Evolutionary conservation across 2,888 invertebrate species (phyloP).

Genomic region (Oscheius sp.): DNA sequence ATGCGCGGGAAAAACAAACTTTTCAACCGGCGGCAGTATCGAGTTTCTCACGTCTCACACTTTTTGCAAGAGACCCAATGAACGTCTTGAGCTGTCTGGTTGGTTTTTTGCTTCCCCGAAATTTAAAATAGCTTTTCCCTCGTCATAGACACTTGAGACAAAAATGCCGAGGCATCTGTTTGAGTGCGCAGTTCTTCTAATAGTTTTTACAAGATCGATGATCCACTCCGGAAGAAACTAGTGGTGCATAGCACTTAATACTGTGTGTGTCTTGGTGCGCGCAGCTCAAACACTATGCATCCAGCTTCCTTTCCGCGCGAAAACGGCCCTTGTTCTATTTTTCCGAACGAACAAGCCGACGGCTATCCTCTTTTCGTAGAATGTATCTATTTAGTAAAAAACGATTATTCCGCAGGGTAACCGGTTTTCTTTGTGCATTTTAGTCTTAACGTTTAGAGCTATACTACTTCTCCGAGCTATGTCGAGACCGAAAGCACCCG

Average conservation of each 20-base stretch:
- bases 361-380: constrained; percentile 3
- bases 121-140: too few species aligned
- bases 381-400: constrained; percentile 59
- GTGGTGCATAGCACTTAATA: constrained; percentile 33
- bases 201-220: constrained; percentile 34
- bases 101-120: too few species aligned
- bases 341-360: constrained; percentile 36
- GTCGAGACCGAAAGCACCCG: constrained; percentile 58
- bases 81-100: too few species aligned
- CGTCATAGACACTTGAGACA: too few species aligned
- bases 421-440: neutral
- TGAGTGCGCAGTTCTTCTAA: neutral
- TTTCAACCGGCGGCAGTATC: constrained; percentile 1
- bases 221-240: constrained; percentile 29
- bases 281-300: constrained; percentile 38
- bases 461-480: constrained; percentile 59
- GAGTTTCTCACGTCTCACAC: neutral
- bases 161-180: too few species aligned
- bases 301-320: constrained; percentile 36
- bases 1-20: neutral
- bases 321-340: constrained; percentile 35
- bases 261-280: constrained; percentile 31
- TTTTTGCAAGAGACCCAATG: neutral
- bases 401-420: constrained; percentile 47
- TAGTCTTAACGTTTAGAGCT: constrained; percentile 45